phyloP scores from a whole-genome alignment of 2,888 invertebrate genomes.

The Salticus scenicus region DNA sequence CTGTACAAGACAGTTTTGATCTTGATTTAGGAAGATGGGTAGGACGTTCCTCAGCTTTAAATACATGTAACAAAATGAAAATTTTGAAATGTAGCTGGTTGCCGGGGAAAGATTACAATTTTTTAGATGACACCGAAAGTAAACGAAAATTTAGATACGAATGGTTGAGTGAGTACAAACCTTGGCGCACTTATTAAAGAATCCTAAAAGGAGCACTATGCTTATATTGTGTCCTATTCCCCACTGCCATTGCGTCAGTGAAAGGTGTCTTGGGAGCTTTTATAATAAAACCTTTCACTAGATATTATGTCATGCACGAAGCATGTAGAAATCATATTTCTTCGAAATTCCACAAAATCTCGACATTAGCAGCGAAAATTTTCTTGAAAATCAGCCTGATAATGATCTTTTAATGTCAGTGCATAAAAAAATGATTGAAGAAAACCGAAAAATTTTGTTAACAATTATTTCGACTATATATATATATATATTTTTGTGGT shows the following conservation, averaged over 20 bases:
- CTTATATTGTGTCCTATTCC: not conserved
- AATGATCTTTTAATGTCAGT: not conserved
- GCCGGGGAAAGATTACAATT: not conserved
- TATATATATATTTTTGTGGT: no score
- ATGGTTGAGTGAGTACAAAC: not conserved
- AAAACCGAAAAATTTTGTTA: not conserved
- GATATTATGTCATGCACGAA: not conserved
- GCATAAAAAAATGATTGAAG: no score
- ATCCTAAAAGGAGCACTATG: not conserved
- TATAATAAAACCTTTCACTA: not conserved
- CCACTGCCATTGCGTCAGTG: not conserved
- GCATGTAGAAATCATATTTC: not conserved
- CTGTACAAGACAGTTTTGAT: not conserved
- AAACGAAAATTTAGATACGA: not conserved
- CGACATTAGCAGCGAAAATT: not conserved
- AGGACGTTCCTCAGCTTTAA: not conserved
- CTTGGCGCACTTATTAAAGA: not conserved
- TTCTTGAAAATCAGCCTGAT: not conserved
- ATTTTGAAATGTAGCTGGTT: not conserved
- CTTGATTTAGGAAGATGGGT: not conserved
- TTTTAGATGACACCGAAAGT: not conserved
- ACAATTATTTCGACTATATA: not conserved
- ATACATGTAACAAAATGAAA: not conserved
- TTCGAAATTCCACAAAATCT: not conserved
- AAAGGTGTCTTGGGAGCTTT: not conserved